These are phyloP conservation scores for Nomada ruficornis DNA, from an alignment of 2,888 invertebrate genomes.

Conservation along the genomic window DNA sequence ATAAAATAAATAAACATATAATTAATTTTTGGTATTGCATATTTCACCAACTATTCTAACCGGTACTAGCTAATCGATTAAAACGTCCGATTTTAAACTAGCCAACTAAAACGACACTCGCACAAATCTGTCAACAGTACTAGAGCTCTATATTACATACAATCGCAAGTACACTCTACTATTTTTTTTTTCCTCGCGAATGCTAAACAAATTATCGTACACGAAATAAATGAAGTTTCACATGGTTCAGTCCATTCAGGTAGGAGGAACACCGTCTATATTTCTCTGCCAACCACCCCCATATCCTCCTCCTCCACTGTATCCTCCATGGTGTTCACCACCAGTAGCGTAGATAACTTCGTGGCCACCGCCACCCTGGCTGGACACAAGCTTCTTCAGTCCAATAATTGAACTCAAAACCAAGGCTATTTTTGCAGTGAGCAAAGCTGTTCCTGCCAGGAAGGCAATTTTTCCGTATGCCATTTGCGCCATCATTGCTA, in stretches of 20 bases:
- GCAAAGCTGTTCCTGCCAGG: conserved; percentile 88
- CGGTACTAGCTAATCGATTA: too few relatives aligned
- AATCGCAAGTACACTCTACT: conserved; percentile 4
- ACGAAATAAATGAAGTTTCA: not conserved
- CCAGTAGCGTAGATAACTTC: conserved; percentile 86
- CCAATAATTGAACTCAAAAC: conserved; percentile 87
- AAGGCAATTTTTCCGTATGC: conserved; percentile 89
- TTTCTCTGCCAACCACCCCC: conserved; percentile 83
- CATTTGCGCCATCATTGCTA: conserved; percentile 88
- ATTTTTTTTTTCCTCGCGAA: not conserved
- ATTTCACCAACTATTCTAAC: not conserved
- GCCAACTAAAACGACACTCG: not conserved
- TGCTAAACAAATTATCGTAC: conserved; percentile 1
- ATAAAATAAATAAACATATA: not conserved
- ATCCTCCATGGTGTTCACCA: conserved; percentile 82
- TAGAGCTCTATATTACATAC: conserved; percentile 23
- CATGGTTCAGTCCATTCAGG: conserved; percentile 63
- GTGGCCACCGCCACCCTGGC: conserved; percentile 85
- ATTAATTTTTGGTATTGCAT: conserved; percentile 37
- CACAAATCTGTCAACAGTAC: not conserved
- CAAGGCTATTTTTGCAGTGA: conserved; percentile 88
- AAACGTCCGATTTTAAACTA: too few relatives aligned
- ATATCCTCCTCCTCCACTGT: conserved; percentile 77
- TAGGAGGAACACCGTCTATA: conserved; percentile 76
- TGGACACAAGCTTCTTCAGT: conserved; percentile 87